Evolutionary conservation across 2,888 invertebrate species (phyloP).

Genomic region (Sympetrum striolatum): DNA sequence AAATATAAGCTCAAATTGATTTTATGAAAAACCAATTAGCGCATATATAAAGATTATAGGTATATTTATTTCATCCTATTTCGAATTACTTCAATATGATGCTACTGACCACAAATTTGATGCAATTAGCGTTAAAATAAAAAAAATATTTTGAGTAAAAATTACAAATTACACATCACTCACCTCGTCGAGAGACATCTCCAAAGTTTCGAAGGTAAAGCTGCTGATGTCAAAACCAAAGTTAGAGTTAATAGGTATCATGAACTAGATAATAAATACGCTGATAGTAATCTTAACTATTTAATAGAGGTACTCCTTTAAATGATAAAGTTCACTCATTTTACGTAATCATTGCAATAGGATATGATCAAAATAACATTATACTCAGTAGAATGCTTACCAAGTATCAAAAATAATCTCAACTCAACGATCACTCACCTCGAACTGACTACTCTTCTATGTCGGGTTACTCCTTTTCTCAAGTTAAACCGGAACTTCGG

Average conservation of each 20-base stretch:
- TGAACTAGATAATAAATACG: neutral
- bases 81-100: neutral
- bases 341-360: neutral
- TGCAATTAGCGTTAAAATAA: neutral
- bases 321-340: neutral
- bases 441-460: neutral
- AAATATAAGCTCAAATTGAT: neutral
- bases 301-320: neutral
- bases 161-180: neutral
- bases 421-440: neutral
- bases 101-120: neutral
- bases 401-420: neutral
- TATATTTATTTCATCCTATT: too few species aligned
- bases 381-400: neutral
- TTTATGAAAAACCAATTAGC: too few species aligned
- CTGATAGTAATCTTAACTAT: neutral
- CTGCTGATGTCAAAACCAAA: neutral
- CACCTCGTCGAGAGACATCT: slow-evolving; percentile 33
- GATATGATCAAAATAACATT: neutral
- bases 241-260: neutral
- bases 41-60: too few species aligned
- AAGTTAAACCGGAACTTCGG: neutral
- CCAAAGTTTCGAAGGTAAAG: neutral
- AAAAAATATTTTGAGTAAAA: neutral
- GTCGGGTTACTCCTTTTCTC: neutral